Conservation (phyloP, 2,113 vertebrate species). For the Anser cygnoides region DNA sequence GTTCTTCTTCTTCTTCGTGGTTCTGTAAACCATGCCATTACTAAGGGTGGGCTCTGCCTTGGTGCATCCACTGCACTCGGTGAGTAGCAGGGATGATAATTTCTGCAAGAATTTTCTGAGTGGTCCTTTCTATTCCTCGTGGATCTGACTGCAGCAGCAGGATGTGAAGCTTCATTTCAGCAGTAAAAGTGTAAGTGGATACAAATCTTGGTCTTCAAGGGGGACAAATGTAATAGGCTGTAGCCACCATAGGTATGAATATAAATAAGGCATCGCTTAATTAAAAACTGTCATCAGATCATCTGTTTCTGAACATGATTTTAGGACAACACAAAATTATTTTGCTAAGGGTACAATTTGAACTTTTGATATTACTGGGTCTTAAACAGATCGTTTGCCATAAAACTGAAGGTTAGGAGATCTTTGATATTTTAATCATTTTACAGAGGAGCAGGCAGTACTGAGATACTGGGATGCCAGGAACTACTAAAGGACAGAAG, state of each 20-base stretch:
- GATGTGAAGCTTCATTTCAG: neutral
- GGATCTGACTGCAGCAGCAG: neutral
- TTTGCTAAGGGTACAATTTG: neutral
- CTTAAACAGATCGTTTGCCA: neutral
- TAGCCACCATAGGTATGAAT: neutral
- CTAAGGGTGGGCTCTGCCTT: neutral
- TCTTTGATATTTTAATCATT: neutral
- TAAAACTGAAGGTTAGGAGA: neutral
- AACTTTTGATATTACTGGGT: neutral
- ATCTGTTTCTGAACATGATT: neutral
- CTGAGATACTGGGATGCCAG: neutral
- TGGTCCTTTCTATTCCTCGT: neutral
- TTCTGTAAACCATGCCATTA: neutral
- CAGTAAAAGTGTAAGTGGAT: neutral
- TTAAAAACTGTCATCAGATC: neutral
- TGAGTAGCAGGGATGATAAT: neutral
- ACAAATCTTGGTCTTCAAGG: neutral
- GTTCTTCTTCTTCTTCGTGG: neutral
- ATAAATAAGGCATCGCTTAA: neutral
- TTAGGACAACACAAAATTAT: neutral
- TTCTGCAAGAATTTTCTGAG: neutral
- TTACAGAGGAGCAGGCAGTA: neutral
- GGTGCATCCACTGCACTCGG: neutral
- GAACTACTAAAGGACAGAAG: neutral
- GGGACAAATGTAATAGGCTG: fast-evolving